A percentile compares a stretch with the other conserved stretches of the same genome.
Evolutionary conservation across 2,888 invertebrate species (phyloP).

Genomic region (Athalia cordata): DNA sequence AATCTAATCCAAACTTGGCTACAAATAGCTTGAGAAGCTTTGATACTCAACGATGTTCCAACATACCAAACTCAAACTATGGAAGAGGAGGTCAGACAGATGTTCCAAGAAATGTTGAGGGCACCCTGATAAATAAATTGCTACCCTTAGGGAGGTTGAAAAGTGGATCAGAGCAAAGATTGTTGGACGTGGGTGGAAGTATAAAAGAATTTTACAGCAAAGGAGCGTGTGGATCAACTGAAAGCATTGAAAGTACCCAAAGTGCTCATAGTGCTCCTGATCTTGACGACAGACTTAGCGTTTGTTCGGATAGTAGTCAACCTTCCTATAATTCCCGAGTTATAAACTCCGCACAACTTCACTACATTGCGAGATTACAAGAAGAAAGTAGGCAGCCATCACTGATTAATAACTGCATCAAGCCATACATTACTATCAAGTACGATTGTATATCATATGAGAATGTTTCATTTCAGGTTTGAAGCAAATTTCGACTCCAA

Average conservation of each 20-base stretch:
- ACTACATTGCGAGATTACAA: slow-evolving; percentile 62
- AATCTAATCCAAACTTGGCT: slow-evolving; percentile 70
- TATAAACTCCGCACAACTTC: slow-evolving; percentile 62
- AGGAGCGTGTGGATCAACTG: slow-evolving; percentile 65
- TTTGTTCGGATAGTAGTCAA: slow-evolving; percentile 66
- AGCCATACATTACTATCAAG: too few relatives aligned
- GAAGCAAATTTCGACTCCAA: slow-evolving; percentile 59
- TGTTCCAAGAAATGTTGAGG: slow-evolving; percentile 58
- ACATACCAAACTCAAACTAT: slow-evolving; percentile 56
- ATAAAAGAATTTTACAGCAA: slow-evolving; percentile 57
- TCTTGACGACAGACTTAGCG: slow-evolving; percentile 68
- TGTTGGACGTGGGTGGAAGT: slow-evolving; percentile 57
- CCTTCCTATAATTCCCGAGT: slow-evolving; percentile 63
- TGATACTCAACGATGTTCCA: slow-evolving; percentile 41
- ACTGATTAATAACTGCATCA: neutral
- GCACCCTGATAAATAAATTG: slow-evolving; percentile 55
- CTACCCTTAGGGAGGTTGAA: slow-evolving; percentile 61
- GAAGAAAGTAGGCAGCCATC: slow-evolving; percentile 62
- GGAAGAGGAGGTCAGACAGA: slow-evolving; percentile 63
- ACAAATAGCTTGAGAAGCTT: slow-evolving; percentile 58
- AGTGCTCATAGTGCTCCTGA: slow-evolving; percentile 70
- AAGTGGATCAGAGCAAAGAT: slow-evolving; percentile 65
- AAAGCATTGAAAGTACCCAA: slow-evolving; percentile 69
- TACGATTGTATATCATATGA: too few relatives aligned
- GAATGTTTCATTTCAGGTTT: slow-evolving; percentile 52